These are phyloP conservation scores for Orgyia antiqua DNA, from an alignment of 2,888 invertebrate genomes.

Conservation along the genomic window DNA sequence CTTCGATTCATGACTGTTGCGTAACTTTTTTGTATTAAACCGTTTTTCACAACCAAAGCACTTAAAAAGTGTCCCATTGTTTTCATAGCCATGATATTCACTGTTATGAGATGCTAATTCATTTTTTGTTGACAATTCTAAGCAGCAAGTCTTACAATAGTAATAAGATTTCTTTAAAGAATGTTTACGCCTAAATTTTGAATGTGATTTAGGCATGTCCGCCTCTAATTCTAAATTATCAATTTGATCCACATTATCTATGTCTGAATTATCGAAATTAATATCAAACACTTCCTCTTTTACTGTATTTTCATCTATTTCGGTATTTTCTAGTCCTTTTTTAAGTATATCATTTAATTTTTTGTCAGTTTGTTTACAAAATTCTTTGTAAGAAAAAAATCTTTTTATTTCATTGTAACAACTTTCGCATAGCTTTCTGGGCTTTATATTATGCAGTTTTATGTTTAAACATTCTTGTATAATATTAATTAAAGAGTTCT, in stretches of 20 bases:
- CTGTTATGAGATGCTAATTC: conserved; percentile 41
- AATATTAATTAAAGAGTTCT: conserved; percentile 32
- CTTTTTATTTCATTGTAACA: conserved; percentile 46
- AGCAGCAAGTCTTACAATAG: conserved; percentile 52
- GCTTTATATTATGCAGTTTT: conserved; percentile 31
- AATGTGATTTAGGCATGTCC: conserved; percentile 13
- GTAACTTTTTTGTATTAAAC: conserved; percentile 43
- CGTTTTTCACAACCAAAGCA: conserved; percentile 63
- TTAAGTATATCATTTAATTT: conserved; percentile 37
- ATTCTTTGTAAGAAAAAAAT: conserved; percentile 49
- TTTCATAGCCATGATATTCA: conserved; percentile 46
- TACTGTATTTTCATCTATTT: conserved; percentile 6
- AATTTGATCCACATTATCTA: no score
- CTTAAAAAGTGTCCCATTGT: conserved; percentile 38
- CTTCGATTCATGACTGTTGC: conserved; percentile 48
- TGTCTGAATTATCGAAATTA: conserved; percentile 8
- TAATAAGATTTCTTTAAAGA: conserved; percentile 34
- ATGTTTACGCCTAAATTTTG: conserved; percentile 29
- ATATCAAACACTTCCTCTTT: conserved; percentile 17
- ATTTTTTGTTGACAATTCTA: conserved; percentile 36
- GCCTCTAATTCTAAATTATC: no score
- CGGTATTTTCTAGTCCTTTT: conserved; percentile 11
- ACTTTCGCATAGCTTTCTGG: conserved; percentile 44
- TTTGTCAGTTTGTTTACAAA: conserved; percentile 43
- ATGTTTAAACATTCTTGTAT: conserved; percentile 50